Evolutionary conservation across 2,113 vertebrate genomes (phyloP).

Genomic region (Sapayoa aenigma): DNA sequence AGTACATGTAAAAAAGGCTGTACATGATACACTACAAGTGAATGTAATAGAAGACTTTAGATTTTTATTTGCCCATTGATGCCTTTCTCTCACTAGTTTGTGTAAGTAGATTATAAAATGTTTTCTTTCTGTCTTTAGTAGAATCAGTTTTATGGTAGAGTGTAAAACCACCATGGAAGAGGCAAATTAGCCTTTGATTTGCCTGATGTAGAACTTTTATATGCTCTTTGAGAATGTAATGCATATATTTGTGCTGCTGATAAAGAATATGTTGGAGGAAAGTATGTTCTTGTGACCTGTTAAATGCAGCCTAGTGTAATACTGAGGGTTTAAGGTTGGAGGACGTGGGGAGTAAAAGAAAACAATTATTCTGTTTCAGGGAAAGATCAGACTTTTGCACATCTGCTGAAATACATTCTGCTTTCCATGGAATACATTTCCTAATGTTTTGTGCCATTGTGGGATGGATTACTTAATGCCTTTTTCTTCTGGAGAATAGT

Average conservation of each 20-base stretch:
- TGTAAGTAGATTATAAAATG: not conserved
- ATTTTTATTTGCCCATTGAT: not conserved
- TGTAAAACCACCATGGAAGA: not conserved
- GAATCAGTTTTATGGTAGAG: not conserved
- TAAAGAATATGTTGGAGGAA: not conserved
- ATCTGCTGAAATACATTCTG: not conserved
- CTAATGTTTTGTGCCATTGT: conserved; percentile 54
- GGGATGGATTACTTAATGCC: conserved; percentile 60
- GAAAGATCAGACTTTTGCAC: not conserved
- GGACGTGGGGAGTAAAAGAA: not conserved
- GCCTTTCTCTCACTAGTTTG: not conserved
- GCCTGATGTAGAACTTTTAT: not conserved
- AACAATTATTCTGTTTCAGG: not conserved
- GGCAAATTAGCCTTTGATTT: not conserved
- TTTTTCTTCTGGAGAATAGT: conserved; percentile 45
- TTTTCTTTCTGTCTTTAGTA: not conserved
- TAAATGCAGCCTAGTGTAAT: conserved; percentile 19
- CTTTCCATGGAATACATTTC: not conserved
- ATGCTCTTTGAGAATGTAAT: not conserved
- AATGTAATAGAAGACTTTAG: not conserved
- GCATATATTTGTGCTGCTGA: not conserved
- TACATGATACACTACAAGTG: not conserved
- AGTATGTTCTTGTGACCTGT: conserved; percentile 12
- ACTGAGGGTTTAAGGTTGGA: conserved; percentile 7
- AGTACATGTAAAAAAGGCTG: not conserved